These are phyloP conservation scores for Melanostigma gelatinosum DNA, from an alignment of 2,113 vertebrate genomes.

Conservation along the genomic window DNA sequence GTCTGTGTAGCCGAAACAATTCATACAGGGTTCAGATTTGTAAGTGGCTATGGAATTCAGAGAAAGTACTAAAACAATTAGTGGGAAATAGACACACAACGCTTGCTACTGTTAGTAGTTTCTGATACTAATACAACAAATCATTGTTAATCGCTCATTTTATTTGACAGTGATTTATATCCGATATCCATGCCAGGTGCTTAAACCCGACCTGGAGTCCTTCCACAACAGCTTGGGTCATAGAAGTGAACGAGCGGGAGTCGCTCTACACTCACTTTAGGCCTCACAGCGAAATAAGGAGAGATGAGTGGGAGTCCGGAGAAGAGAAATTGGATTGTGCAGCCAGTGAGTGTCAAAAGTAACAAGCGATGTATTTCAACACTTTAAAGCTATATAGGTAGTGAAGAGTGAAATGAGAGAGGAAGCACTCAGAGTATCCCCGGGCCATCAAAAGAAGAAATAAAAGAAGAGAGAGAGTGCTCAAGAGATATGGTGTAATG, in stretches of 20 bases:
- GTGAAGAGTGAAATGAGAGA: slow-evolving; percentile 42
- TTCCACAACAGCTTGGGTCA: slow-evolving; percentile 12
- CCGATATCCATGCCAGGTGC: not conserved
- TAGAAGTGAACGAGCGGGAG: slow-evolving; percentile 6
- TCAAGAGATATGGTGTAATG: slow-evolving; percentile 43
- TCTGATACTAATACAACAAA: not conserved
- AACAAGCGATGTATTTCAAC: slow-evolving; percentile 56
- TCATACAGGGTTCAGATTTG: not conserved
- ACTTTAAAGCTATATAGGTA: slow-evolving; percentile 42
- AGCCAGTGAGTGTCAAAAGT: slow-evolving; percentile 43
- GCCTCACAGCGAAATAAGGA: slow-evolving; percentile 19
- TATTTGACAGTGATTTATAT: not conserved
- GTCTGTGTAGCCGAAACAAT: not conserved
- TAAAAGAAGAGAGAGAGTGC: slow-evolving; percentile 25
- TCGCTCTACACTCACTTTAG: slow-evolving; percentile 13
- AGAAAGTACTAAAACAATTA: not conserved
- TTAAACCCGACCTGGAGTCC: slow-evolving; percentile 1
- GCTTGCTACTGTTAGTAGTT: not conserved
- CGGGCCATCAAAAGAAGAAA: slow-evolving; percentile 36
- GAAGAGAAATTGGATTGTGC: slow-evolving; percentile 52
- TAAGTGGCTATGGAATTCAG: not conserved
- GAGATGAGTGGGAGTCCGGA: slow-evolving; percentile 31
- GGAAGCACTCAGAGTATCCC: slow-evolving; percentile 34
- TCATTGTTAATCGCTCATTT: not conserved
- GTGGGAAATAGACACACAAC: not conserved